phyloP scores from a whole-genome alignment of 2,797 vertebrate species.

The Thalassophryne amazonica region DNA sequence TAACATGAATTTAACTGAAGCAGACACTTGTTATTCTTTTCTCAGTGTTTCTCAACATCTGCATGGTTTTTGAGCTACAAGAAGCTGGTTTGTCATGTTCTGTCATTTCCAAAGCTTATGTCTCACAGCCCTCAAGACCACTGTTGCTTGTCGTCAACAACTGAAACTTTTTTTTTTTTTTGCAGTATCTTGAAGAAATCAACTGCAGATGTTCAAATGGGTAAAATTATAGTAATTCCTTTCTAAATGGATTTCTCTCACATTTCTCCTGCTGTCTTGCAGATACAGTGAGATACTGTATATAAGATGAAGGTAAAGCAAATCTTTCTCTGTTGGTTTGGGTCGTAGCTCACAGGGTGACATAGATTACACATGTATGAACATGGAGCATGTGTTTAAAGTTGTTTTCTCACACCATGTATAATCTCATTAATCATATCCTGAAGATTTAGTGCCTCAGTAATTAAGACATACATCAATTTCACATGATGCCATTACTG shows the following conservation, averaged over 20 bases:
- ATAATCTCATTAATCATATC: constrained; percentile 59
- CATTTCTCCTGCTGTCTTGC: constrained; percentile 3
- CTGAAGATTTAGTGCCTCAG: constrained; percentile 42
- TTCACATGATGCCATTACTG: constrained; percentile 28
- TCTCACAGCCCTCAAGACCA: too few species aligned
- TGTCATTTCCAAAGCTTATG: too few species aligned
- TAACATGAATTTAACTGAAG: too few species aligned
- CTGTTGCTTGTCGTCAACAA: too few species aligned
- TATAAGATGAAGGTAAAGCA: constrained; percentile 5
- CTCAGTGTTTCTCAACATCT: too few species aligned
- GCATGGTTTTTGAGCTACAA: too few species aligned
- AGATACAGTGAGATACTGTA: constrained; percentile 24
- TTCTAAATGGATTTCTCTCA: constrained; percentile 38
- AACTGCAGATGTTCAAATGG: constrained; percentile 13
- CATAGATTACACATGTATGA: constrained; percentile 38
- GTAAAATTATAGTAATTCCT: constrained; percentile 19
- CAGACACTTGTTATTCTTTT: too few species aligned
- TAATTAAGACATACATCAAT: constrained; percentile 45
- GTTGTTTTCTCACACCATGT: constrained; percentile 41
- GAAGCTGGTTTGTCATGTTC: too few species aligned
- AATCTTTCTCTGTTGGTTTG: constrained; percentile 28
- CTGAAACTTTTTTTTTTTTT: too few species aligned
- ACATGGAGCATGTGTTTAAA: constrained; percentile 43
- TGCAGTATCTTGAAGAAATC: constrained; percentile 11
- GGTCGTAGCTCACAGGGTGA: constrained; percentile 23